Evolutionary conservation across 2,888 invertebrate genomes (phyloP).

Genomic region (Vandiemenella viatica): DNA sequence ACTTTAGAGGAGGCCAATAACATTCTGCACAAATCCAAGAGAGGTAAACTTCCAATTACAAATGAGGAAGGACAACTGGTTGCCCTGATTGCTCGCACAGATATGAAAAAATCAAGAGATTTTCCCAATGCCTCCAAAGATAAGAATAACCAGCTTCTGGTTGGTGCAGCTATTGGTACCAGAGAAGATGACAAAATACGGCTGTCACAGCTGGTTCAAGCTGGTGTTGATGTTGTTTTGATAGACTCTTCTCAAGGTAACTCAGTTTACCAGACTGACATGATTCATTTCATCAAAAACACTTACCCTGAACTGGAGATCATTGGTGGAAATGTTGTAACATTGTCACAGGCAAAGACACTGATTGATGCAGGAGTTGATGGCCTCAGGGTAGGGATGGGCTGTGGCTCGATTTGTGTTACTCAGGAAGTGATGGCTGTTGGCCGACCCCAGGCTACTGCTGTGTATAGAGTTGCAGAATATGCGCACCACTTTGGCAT

Average conservation of each 20-base stretch:
- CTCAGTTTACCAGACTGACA: constrained; percentile 85
- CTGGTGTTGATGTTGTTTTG: constrained; percentile 92
- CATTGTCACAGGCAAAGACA: constrained; percentile 87
- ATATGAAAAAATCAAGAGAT: constrained; percentile 91
- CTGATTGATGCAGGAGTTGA: constrained; percentile 95
- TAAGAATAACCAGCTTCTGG: constrained; percentile 80
- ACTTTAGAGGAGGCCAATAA: constrained; percentile 88
- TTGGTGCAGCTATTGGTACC: constrained; percentile 88
- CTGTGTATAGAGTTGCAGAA: constrained; percentile 86
- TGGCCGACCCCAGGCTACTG: constrained; percentile 93
- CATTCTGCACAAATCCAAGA: constrained; percentile 90
- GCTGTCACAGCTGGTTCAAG: constrained; percentile 60
- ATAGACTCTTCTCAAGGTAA: constrained; percentile 94
- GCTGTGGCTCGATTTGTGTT: constrained; percentile 96
- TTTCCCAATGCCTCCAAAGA: constrained; percentile 98
- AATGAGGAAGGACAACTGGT: constrained; percentile 77
- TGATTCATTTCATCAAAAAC: constrained; percentile 81
- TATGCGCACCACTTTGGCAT: constrained; percentile 78
- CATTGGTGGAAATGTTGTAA: constrained; percentile 95
- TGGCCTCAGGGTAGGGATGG: constrained; percentile 97
- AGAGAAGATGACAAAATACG: constrained; percentile 68
- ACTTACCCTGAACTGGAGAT: constrained; percentile 79
- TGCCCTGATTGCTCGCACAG: constrained; percentile 90
- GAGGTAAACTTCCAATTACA: constrained; percentile 79
- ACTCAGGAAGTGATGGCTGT: constrained; percentile 99